Percentiles rank a stretch among this genome's conserved stretches.
Evolutionary conservation across 2,797 vertebrate genomes (phyloP).

Genomic region (Staurois parvus): DNA sequence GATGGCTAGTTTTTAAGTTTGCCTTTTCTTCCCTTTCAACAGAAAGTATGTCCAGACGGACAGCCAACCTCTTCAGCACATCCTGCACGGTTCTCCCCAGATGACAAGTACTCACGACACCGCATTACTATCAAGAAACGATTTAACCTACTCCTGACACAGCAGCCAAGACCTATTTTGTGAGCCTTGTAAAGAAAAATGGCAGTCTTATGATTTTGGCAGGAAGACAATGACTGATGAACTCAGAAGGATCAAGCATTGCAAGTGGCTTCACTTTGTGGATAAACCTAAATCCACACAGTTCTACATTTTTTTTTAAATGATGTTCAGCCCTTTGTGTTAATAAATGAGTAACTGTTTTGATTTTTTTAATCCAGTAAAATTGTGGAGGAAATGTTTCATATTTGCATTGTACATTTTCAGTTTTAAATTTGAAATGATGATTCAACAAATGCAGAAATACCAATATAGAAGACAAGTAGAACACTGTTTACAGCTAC

Average conservation of each 20-base stretch:
- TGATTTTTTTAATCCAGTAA: too few relatives aligned
- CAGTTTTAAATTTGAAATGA: too few relatives aligned
- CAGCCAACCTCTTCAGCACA: slow-evolving; percentile 87
- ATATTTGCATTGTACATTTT: too few relatives aligned
- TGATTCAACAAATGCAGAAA: too few relatives aligned
- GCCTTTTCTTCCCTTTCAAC: slow-evolving; percentile 10
- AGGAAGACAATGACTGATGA: background rate
- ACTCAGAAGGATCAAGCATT: background rate
- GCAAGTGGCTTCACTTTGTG: background rate
- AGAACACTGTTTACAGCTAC: too few relatives aligned
- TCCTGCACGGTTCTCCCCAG: slow-evolving; percentile 90
- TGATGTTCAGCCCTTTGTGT: background rate
- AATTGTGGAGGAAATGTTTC: too few relatives aligned
- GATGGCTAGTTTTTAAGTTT: too few relatives aligned
- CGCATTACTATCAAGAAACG: slow-evolving; percentile 88
- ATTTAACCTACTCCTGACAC: slow-evolving; percentile 87
- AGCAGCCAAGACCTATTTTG: slow-evolving; percentile 84
- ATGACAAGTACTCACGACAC: slow-evolving; percentile 92
- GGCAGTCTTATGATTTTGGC: background rate
- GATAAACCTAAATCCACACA: background rate
- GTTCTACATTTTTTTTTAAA: background rate
- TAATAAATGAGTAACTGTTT: background rate
- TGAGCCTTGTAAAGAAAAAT: slow-evolving; percentile 62
- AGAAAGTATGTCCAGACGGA: slow-evolving; percentile 80
- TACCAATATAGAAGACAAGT: too few relatives aligned